Evolutionary conservation across 2,888 invertebrate species (phyloP), one percentile per base, ranked within the genome.

Genomic region (Nebria brevicollis): DNA sequence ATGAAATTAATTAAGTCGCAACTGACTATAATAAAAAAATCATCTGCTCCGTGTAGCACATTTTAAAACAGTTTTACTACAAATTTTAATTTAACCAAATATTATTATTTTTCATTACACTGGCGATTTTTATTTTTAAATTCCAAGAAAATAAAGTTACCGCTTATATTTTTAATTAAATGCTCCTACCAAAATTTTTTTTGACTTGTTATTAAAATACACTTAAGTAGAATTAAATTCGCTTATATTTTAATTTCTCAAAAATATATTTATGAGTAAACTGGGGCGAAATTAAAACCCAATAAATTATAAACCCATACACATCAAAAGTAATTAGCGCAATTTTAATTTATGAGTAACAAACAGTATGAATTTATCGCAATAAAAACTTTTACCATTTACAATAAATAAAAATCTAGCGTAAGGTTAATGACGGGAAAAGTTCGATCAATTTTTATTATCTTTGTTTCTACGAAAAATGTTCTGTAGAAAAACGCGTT

Each of bases 1-100:
- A 79, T 79, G 79, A 79, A 74, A 68, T 79, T 79, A 79, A 79
- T 79, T 79, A 74, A 74, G 79, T 73, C 13, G 6, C 43, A 64
- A 79, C 74, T 75, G 68, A 20, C 25, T 64, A 41, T 41, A 78
- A 65, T 41, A 72, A 66, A 65, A 41, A 41, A 73, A 26, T 43
- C 20, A 26, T 26, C 68, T 68, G 7, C 54, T 54, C 54, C 8
- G 54, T 54, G 7, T 54, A 54, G 54, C 54, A 13, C 13, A 54
- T 3, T 11, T 54, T 11, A 54, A 54, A 8, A 54, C 54, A 54
- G 20, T 20, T 20, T 20, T 20, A 20, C 20, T 20, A 20, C 20
- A 20, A 20, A 54, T 54, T 54, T 13, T 7, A 54, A 54, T 54
- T 54, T 54, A 54, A 54, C 54, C 2, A 54, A 54, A 54, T 54